Evolutionary conservation across 1,140 invertebrate species (phyloP).

Genomic region (Parapsyche elsis): DNA sequence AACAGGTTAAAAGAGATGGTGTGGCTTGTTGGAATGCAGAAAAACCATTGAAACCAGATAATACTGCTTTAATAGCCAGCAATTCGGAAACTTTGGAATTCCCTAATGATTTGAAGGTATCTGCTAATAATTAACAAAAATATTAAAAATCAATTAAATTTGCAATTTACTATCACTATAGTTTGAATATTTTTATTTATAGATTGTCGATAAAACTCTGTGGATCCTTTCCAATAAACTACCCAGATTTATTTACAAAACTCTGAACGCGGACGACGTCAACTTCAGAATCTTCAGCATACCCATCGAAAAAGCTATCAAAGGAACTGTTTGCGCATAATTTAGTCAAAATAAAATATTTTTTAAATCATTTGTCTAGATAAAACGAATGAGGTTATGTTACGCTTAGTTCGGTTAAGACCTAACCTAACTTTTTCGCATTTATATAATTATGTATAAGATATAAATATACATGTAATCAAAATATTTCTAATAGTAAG

Average conservation of each 20-base stretch:
- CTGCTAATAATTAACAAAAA: background rate
- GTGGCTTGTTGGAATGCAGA: slow-evolving; percentile 79
- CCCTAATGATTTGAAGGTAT: slow-evolving; percentile 74
- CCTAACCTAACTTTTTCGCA: background rate
- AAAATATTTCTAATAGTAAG: background rate
- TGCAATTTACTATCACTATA: too few species aligned
- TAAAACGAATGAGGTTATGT: too few species aligned
- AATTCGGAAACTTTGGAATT: slow-evolving; percentile 75
- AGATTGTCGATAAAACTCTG: slow-evolving; percentile 71
- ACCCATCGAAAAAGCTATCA: slow-evolving; percentile 68
- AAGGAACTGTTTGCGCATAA: slow-evolving; percentile 13
- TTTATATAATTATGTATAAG: background rate
- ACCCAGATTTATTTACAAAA: slow-evolving; percentile 71
- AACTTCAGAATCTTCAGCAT: slow-evolving; percentile 75
- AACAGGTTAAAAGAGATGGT: slow-evolving; percentile 71
- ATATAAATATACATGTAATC: background rate
- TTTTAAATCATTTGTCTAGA: background rate
- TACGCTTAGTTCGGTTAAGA: too few species aligned
- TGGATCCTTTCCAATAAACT: slow-evolving; percentile 77
- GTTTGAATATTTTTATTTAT: slow-evolving; percentile 52
- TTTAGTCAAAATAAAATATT: slow-evolving; percentile 19
- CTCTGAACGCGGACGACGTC: slow-evolving; percentile 67
- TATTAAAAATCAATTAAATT: background rate
- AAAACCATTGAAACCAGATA: slow-evolving; percentile 72
- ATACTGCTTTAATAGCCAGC: slow-evolving; percentile 72